Evolutionary conservation across 2,113 vertebrate species (phyloP).

Genomic region (Ovis canadensis): DNA sequence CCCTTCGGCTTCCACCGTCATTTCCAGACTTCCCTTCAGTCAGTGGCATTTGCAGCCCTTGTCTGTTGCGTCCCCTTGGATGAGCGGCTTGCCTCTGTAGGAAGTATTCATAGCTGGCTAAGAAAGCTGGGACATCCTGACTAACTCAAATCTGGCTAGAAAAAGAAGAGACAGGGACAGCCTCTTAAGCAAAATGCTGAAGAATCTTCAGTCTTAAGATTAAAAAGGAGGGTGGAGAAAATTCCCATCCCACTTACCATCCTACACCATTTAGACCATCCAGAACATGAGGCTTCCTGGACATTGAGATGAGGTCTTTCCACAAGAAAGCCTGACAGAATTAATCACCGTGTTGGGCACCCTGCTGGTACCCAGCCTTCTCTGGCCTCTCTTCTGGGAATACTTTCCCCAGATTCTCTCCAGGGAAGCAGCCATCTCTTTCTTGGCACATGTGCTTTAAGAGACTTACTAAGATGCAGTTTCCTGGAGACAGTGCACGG

Average conservation of each 20-base stretch:
- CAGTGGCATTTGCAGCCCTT: not conserved
- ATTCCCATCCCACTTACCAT: not conserved
- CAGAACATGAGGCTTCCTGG: not conserved
- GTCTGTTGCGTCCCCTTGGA: not conserved
- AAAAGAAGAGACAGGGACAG: not conserved
- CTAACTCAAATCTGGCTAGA: not conserved
- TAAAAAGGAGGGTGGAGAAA: not conserved
- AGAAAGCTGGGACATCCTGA: not conserved
- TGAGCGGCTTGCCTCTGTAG: not conserved
- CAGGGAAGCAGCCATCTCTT: not conserved
- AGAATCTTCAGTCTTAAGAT: not conserved
- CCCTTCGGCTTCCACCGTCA: not conserved
- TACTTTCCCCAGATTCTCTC: not conserved
- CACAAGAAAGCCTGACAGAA: not conserved
- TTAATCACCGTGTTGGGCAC: not conserved
- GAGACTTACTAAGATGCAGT: not conserved
- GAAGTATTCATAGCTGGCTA: not conserved
- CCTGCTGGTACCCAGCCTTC: not conserved
- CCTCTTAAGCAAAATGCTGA: not conserved
- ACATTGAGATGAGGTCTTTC: not conserved
- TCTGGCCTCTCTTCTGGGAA: not conserved
- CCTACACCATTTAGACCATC: not conserved
- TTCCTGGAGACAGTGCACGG: not conserved
- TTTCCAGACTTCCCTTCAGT: not conserved
- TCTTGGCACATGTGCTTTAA: not conserved